phyloP scores from a whole-genome alignment of 2,888 invertebrate species.

The Camponotus fellah region DNA sequence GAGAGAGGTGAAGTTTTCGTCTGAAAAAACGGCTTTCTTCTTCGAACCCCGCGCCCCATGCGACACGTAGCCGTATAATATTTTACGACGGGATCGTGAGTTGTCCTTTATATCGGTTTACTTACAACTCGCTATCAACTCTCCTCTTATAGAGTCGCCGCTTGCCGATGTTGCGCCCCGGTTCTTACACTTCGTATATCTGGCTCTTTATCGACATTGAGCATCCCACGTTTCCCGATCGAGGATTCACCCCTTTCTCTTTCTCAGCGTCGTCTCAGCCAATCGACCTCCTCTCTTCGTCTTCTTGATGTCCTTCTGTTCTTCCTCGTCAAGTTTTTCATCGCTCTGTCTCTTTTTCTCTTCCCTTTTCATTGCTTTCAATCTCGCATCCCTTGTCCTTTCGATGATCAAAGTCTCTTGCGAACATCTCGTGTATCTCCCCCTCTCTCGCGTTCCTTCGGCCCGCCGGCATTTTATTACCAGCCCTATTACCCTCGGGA shows the following conservation, averaged over 20 bases:
- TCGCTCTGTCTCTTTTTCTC: slow-evolving; percentile 44
- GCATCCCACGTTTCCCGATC: slow-evolving; percentile 17
- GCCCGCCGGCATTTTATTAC: slow-evolving; percentile 76
- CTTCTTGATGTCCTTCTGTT: slow-evolving; percentile 32
- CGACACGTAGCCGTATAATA: slow-evolving; percentile 75
- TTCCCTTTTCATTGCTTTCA: slow-evolving; percentile 41
- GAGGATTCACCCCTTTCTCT: slow-evolving; percentile 27
- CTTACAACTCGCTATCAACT: slow-evolving; percentile 69
- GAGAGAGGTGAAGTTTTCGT: slow-evolving; percentile 64
- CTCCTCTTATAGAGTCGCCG: slow-evolving; percentile 30
- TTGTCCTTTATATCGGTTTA: slow-evolving; percentile 80
- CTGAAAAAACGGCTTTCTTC: slow-evolving; percentile 61
- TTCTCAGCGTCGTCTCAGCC: neutral
- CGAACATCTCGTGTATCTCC: slow-evolving; percentile 57
- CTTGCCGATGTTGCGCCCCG: slow-evolving; percentile 47
- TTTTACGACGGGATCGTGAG: slow-evolving; percentile 83
- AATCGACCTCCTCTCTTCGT: neutral
- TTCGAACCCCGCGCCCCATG: slow-evolving; percentile 16
- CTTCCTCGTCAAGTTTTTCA: slow-evolving; percentile 32
- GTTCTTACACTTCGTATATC: neutral
- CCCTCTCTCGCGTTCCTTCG: slow-evolving; percentile 57
- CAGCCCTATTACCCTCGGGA: slow-evolving; percentile 72
- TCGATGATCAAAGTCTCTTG: slow-evolving; percentile 62
- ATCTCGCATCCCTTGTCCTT: slow-evolving; percentile 32
- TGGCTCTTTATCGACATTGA: neutral